Evolutionary conservation across 2,797 vertebrate genomes (phyloP), one percentile per base, ranked within the genome.

Genomic region (Nyctalus aviator): DNA sequence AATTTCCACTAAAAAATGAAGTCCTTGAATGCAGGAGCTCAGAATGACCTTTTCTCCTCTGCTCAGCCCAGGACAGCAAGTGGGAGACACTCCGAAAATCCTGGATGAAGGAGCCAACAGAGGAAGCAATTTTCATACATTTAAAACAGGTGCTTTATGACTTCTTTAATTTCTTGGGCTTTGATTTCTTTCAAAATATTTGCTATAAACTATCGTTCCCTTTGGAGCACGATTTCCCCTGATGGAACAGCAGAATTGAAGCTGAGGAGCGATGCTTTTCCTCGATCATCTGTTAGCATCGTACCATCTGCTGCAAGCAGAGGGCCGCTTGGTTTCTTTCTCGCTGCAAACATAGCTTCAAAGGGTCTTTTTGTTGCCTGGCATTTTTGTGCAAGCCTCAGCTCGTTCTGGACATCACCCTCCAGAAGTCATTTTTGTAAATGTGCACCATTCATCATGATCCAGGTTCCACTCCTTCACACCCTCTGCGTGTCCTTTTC

Each of bases 151-250:
- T 64, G 25, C n/a, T 91, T 85, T 27, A 30, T 85, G 78, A 86
- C 30, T 83, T 77, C 62, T 69, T 95, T 32, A 17, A 64, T 77
- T 84, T 86, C 57, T 84, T n/a, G n/a, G 69, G 9, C 66, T 94
- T 95, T 41, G 18, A 41, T 84, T 94, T 81, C 73, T 88, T 95
- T 88, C 69, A 84, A 92, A 82, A 83, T 46, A 82, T 71, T 92
- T 91, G 66, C 73, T 94, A 48, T 55, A 84, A 86, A 81, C 53
- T 57, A 59, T 23, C 84, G 71, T 94, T 82, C 13, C 50, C 59
- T 18, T 84, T 62, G 66, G 44, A 94, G 88, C n/a, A 55, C 2
- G 5, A 15, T 71, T 94, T 69, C 91, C 84, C 83, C 77, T 41
- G 35, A 8, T 8, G 48, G 25, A 53, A 59, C 6, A 35, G 91